phyloP scores from a whole-genome alignment of 1,140 invertebrate species.

The Anastrepha ludens region DNA sequence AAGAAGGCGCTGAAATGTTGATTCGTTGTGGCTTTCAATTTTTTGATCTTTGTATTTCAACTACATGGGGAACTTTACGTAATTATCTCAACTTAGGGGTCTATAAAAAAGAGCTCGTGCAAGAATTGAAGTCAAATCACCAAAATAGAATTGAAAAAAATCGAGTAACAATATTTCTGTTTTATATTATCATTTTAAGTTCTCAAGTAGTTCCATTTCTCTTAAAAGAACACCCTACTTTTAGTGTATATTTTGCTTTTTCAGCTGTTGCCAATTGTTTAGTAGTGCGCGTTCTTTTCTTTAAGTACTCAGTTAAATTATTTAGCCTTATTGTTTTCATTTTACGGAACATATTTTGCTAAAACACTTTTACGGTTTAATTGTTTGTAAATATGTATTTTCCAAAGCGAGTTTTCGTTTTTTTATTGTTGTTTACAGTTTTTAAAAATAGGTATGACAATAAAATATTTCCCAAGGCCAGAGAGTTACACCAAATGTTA shows the following conservation, averaged over 20 bases:
- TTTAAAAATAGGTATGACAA: not conserved
- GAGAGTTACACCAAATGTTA: not conserved
- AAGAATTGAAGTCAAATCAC: too few species aligned
- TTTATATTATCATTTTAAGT: too few species aligned
- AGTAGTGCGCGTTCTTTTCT: not conserved
- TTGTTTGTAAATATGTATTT: slow-evolving; percentile 13
- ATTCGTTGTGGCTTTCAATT: too few species aligned
- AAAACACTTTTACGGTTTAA: not conserved
- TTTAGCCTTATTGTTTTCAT: not conserved
- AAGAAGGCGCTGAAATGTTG: too few species aligned
- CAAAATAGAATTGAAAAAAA: too few species aligned
- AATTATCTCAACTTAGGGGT: too few species aligned
- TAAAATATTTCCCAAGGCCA: not conserved
- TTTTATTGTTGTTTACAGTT: not conserved
- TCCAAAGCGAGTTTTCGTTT: not conserved
- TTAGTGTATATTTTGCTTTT: not conserved
- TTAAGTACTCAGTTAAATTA: not conserved
- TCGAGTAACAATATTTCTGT: too few species aligned
- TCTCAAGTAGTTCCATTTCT: too few species aligned
- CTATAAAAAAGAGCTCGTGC: too few species aligned
- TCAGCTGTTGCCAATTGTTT: not conserved
- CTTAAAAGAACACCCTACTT: too few species aligned
- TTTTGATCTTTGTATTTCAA: too few species aligned
- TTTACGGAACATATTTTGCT: not conserved
- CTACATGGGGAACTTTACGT: too few species aligned